Conservation (phyloP, 1,140 invertebrate genomes). For the Ericerus pela region DNA sequence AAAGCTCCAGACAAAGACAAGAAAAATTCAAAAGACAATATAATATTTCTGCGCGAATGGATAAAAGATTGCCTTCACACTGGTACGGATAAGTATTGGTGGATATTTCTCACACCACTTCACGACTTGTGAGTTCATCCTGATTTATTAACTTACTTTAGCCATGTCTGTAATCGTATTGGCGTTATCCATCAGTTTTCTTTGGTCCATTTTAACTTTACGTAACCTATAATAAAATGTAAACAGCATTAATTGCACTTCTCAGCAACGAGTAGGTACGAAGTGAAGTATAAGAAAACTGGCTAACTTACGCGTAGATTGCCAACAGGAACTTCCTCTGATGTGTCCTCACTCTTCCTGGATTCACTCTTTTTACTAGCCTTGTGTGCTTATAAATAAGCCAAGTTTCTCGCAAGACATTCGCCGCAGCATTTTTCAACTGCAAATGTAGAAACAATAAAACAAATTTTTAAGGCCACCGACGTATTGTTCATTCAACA, state of each 20-base stretch:
- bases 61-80: background rate
- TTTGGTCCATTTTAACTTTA: conserved; percentile 99
- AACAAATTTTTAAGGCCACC: too few species aligned
- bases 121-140: too few species aligned
- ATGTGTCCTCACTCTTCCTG: conserved; percentile 87
- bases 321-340: conserved; percentile 98
- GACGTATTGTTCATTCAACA: too few species aligned
- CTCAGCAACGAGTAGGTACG: too few species aligned
- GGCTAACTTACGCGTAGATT: conserved; percentile 87
- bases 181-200: conserved; percentile 97
- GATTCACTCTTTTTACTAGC: conserved; percentile 91
- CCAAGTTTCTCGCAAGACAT: conserved; percentile 98
- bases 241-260: too few species aligned
- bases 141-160: conserved; percentile 53
- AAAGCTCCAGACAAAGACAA: background rate
- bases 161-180: conserved; percentile 99
- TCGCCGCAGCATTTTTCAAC: conserved; percentile 99
- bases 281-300: background rate
- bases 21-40: background rate
- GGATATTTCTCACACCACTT: too few species aligned
- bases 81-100: background rate
- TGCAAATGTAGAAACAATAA: conserved; percentile 43
- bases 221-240: conserved; percentile 59
- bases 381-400: conserved; percentile 99
- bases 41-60: background rate